These are phyloP conservation scores for Atherinomorus stipes DNA, from an alignment of 2,113 vertebrate genomes.

Conservation along the genomic window DNA sequence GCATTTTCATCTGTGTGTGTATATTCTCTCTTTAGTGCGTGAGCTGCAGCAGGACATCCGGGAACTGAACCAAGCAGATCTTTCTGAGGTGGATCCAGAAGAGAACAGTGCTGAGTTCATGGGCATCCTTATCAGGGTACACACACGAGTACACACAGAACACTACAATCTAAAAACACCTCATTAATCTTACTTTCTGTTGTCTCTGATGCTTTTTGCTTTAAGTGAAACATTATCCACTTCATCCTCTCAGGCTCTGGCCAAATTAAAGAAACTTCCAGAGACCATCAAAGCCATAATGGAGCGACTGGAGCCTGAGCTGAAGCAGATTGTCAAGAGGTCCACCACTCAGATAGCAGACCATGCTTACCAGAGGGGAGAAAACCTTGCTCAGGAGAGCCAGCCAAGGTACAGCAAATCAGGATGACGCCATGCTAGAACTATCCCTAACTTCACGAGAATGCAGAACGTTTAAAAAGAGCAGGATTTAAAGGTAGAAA, in stretches of 20 bases:
- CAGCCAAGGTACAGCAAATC: constrained; percentile 87
- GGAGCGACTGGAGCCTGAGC: constrained; percentile 94
- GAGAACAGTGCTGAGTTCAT: constrained; percentile 95
- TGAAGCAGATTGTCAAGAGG: constrained; percentile 96
- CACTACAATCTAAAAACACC: neutral
- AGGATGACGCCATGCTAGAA: neutral
- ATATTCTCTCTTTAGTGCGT: constrained; percentile 72
- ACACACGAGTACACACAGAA: neutral
- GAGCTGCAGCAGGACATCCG: constrained; percentile 88
- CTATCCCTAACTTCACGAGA: neutral
- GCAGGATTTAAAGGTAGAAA: neutral
- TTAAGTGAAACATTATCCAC: neutral
- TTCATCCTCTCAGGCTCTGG: constrained; percentile 84
- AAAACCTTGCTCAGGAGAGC: constrained; percentile 90
- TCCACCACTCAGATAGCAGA: constrained; percentile 98
- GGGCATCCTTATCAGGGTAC: constrained; percentile 93
- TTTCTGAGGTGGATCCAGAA: constrained; percentile 91
- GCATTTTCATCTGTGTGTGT: neutral
- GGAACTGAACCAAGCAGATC: constrained; percentile 82
- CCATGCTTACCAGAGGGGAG: constrained; percentile 92
- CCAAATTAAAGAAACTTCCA: constrained; percentile 95
- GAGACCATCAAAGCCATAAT: constrained; percentile 96
- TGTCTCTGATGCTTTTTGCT: neutral
- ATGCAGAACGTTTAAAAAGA: neutral
- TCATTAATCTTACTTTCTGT: neutral